phyloP scores from a whole-genome alignment of 2,888 invertebrate species.

The Phrixothrix hirtus region DNA sequence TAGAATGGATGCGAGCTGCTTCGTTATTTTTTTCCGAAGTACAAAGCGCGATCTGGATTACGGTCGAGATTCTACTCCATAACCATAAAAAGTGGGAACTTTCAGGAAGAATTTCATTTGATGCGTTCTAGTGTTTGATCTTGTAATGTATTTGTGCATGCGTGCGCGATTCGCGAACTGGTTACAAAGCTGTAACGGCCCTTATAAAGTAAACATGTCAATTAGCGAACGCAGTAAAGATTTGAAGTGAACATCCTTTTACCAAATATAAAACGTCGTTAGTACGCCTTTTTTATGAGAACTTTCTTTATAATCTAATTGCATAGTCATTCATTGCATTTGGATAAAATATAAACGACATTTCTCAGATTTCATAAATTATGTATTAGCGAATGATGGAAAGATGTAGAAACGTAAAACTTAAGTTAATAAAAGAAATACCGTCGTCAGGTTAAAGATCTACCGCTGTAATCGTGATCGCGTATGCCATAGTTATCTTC shows the following conservation, averaged over 20 bases:
- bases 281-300: conserved; percentile 1
- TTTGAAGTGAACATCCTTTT: conserved; percentile 16
- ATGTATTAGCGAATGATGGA: neutral
- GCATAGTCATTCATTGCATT: no score
- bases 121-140: conserved; percentile 18
- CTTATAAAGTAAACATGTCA: conserved; percentile 36
- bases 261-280: neutral
- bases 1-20: conserved; percentile 33
- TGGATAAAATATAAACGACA: no score
- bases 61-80: conserved; percentile 23
- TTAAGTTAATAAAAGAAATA: neutral
- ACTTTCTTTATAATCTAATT: no score
- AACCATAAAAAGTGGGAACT: conserved; percentile 21
- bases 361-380: neutral
- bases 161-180: conserved; percentile 1
- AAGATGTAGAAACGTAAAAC: neutral
- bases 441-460: conserved; percentile 3
- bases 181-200: conserved; percentile 14
- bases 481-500: conserved; percentile 26
- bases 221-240: conserved; percentile 27
- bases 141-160: conserved; percentile 6
- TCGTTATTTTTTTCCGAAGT: conserved; percentile 38
- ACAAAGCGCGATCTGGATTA: conserved; percentile 34
- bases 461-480: conserved; percentile 14
- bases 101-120: conserved; percentile 26